phyloP scores from a whole-genome alignment of 1,140 invertebrate species.

The Ceratina japonica region DNA sequence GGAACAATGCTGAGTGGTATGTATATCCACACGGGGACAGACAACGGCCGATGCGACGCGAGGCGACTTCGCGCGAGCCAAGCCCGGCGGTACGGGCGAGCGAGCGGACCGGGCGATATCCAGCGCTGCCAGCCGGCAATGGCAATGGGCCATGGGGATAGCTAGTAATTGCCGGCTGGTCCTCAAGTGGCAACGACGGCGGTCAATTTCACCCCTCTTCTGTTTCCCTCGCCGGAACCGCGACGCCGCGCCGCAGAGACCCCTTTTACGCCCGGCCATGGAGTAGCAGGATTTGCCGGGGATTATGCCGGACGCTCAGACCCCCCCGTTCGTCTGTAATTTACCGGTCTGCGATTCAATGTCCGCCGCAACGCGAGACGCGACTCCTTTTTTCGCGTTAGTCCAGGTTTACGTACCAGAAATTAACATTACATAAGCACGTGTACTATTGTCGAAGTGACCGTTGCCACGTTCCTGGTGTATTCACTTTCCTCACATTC shows the following conservation, averaged over 20 bases:
- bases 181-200: conserved; percentile 68
- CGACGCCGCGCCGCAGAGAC: conserved; percentile 59
- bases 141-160: conserved; percentile 69
- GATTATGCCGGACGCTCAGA: conserved; percentile 57
- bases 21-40: conserved; percentile 58
- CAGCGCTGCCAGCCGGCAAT: conserved; percentile 57
- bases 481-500: too few relatives aligned
- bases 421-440: too few relatives aligned
- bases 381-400: not conserved
- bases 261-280: conserved; percentile 59
- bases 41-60: conserved; percentile 43
- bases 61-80: not conserved
- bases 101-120: conserved; percentile 43
- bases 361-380: conserved; percentile 40
- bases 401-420: too few relatives aligned
- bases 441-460: too few relatives aligned
- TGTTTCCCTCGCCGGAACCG: conserved; percentile 47
- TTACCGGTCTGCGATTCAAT: conserved; percentile 46
- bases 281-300: conserved; percentile 58
- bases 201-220: conserved; percentile 66
- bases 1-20: conserved; percentile 64
- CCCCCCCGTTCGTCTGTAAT: conserved; percentile 38
- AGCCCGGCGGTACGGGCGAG: too few relatives aligned
- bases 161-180: conserved; percentile 66
- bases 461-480: too few relatives aligned